Percentiles rank a stretch among this genome's conserved stretches.
Evolutionary conservation across 37 sponge, comb jelly and placozoan species (phyloP).

Genomic region (Chondrilla cf. caribensis): DNA sequence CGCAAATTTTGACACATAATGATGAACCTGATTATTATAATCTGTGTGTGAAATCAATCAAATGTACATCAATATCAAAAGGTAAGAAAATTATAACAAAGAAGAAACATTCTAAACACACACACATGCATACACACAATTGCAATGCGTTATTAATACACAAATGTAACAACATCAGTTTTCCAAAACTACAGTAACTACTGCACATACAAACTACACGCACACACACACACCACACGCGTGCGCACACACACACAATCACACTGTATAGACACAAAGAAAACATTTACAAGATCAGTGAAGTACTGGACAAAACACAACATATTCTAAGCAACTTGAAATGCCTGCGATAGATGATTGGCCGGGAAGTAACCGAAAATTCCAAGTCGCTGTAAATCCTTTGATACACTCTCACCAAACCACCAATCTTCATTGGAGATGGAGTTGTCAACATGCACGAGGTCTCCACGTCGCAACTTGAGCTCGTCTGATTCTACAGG

Average conservation of each 20-base stretch:
- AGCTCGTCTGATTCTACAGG: conserved; percentile 69
- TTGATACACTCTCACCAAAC: conserved; percentile 63
- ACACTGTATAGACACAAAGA: too few relatives aligned
- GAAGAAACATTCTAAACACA: too few relatives aligned
- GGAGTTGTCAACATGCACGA: conserved; percentile 60
- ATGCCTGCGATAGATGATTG: conserved; percentile 44
- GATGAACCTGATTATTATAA: too few relatives aligned
- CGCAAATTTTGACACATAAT: too few relatives aligned
- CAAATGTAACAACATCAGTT: too few relatives aligned
- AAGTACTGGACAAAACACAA: neutral
- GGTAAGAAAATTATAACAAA: too few relatives aligned
- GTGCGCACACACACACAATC: neutral
- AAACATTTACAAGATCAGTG: neutral
- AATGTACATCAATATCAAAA: too few relatives aligned
- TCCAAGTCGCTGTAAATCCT: conserved; percentile 35
- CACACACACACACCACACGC: neutral
- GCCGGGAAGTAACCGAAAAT: conserved; percentile 48
- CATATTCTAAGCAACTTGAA: conserved; percentile 31
- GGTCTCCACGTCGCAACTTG: conserved; percentile 65
- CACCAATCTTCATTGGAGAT: conserved; percentile 57
- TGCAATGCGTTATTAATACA: too few relatives aligned
- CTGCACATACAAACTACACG: too few relatives aligned
- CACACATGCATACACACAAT: too few relatives aligned
- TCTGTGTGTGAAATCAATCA: too few relatives aligned
- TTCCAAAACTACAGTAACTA: too few relatives aligned